Conservation (phyloP, 2,797 vertebrate species). For the Hybognathus amarus region DNA sequence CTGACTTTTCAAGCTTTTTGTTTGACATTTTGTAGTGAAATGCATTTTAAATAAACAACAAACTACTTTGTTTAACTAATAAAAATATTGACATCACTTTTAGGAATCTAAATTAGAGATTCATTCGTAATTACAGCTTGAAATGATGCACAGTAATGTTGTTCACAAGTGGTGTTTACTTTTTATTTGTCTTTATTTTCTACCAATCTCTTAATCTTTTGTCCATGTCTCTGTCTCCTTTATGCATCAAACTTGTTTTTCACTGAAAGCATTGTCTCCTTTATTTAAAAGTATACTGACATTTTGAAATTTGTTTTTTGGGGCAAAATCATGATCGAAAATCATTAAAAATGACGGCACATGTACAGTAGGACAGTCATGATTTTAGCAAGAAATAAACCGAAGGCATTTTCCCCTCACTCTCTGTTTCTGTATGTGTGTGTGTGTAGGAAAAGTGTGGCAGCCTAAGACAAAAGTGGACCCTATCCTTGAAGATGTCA, state of each 20-base stretch:
- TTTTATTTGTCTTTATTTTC: neutral
- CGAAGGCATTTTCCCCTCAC: neutral
- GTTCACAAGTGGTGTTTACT: neutral
- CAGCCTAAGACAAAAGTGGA: conserved; percentile 91
- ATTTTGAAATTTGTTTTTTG: neutral
- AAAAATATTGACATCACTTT: too few species aligned
- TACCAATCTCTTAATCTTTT: neutral
- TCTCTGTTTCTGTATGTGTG: neutral
- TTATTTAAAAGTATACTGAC: neutral
- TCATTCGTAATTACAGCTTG: neutral
- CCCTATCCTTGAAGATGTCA: conserved; percentile 91
- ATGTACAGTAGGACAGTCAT: neutral
- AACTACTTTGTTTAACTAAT: neutral
- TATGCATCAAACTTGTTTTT: neutral
- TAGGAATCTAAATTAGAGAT: neutral
- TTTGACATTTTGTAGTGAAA: neutral
- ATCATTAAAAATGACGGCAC: neutral
- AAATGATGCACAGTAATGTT: neutral
- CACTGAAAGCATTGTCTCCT: neutral
- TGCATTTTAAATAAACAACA: neutral
- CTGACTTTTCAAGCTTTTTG: neutral
- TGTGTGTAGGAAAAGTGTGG: conserved; percentile 86
- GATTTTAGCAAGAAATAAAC: neutral
- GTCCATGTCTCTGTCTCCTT: neutral
- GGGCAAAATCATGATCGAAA: neutral